phyloP scores from a whole-genome alignment of 2,797 vertebrate species.

The Pseudotriccus pelzelni region DNA sequence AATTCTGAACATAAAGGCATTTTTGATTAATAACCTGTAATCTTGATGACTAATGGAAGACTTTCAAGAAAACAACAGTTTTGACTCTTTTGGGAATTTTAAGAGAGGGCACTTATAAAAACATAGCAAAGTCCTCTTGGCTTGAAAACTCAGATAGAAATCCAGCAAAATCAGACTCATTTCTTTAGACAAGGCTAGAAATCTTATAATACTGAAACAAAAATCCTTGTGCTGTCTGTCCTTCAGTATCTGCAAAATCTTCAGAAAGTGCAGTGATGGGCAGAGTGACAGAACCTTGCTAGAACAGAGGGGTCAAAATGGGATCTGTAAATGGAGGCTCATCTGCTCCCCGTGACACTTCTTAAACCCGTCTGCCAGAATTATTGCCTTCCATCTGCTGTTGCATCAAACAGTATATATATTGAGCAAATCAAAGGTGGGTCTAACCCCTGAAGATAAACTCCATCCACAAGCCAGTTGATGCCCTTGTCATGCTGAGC shows the following conservation, averaged over 20 bases:
- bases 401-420: background rate
- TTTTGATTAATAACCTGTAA: conserved; percentile 8
- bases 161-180: background rate
- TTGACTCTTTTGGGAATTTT: background rate
- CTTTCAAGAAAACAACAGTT: background rate
- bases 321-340: background rate
- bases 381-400: background rate
- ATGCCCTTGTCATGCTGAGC: background rate
- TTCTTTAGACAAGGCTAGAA: background rate
- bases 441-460: background rate
- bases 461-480: background rate
- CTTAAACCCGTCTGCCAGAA: background rate
- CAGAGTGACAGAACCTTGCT: background rate
- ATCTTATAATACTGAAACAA: background rate
- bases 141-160: background rate
- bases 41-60: background rate
- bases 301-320: background rate
- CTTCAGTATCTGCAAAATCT: background rate
- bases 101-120: background rate
- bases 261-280: background rate
- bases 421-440: conserved; percentile 2
- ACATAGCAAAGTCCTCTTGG: background rate
- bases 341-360: background rate
- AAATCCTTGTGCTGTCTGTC: background rate
- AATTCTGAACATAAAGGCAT: background rate